Base-by-base conservation (phyloP, 1,140 invertebrate species). In the Ruditapes philippinarum region DNA sequence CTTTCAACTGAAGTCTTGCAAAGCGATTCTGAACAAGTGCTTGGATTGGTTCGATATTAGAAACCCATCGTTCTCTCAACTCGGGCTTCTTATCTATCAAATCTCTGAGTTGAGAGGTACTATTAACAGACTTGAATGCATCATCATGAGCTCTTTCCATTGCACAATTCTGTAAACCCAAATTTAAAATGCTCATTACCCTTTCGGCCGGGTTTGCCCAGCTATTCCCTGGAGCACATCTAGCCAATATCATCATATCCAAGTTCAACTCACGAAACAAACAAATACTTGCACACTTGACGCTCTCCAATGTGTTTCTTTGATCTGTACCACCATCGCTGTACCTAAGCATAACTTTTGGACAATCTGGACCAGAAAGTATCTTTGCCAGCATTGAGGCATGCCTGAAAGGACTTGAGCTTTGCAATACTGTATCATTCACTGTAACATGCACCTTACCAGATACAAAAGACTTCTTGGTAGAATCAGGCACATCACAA, bases 271-370 rank as follows among this genome's bases (percentile, higher is more conserved):
- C 45, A 54, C 60, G 74, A 49, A 89, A 91, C 11, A 91, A 22
- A 49, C 25, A 60, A n/a, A 81, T 83, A 74, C 17, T 80, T 36
- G 89, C 74, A 45, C 68, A 80, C 65, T 90, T 14, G 22, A 86
- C 82, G 22, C 40, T 49, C 22, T 36, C 81, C 36, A 79, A 88
- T 12, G 62, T 92, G 45, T 76, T 76, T 19, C 85, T 81, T 31
- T 91, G 88, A 45, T 91, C 91, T 22, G 88, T 80, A 42, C 68
- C 87, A 54, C 87, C 90, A 88, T 92, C 90, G 9, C 70, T 62
- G 45, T 74, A 88, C 42, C 74, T 90, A 33, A 87, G 14, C n/a
- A 76, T 45, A 9, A 85, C 11, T 68, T 38, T 73, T 45, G 40
- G 33, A 87, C 36, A 14, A 83, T 83, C 0, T 38, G 62, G 40